Evolutionary conservation across 2,888 invertebrate genomes (phyloP).

Genomic region (Dryocosmus kuriphilus): DNA sequence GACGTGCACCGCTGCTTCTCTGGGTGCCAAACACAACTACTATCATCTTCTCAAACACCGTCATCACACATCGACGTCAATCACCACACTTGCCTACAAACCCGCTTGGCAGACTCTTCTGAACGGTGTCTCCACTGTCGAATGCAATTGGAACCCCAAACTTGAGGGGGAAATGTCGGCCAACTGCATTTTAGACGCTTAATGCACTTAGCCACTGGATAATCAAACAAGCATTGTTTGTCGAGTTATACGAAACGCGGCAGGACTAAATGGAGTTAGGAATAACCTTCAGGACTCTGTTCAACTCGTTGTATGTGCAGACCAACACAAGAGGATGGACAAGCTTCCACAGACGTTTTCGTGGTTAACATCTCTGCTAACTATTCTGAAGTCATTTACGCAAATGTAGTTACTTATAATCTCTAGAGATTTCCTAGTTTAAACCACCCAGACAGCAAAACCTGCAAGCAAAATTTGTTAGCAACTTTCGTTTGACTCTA

Average conservation of each 20-base stretch:
- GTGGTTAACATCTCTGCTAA: neutral
- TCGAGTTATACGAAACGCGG: slow-evolving; percentile 58
- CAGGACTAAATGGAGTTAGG: slow-evolving; percentile 25
- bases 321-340: neutral
- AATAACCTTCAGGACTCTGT: neutral
- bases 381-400: neutral
- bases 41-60: slow-evolving; percentile 39
- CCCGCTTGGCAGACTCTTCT: slow-evolving; percentile 36
- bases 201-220: slow-evolving; percentile 61
- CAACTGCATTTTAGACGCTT: slow-evolving; percentile 51
- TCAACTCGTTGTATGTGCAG: neutral
- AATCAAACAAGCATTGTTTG: slow-evolving; percentile 63
- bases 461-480: neutral
- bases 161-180: neutral
- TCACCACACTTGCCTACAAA: slow-evolving; percentile 40
- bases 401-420: neutral
- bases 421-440: neutral
- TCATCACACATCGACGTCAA: slow-evolving; percentile 30
- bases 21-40: slow-evolving; percentile 41
- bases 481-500: no score
- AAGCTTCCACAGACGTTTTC: neutral
- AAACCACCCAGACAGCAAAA: neutral
- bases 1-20: slow-evolving; percentile 45
- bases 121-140: slow-evolving; percentile 41
- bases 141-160: slow-evolving; percentile 38